phyloP scores from a whole-genome alignment of 2,113 vertebrate species.

The Ranitomeya imitator region DNA sequence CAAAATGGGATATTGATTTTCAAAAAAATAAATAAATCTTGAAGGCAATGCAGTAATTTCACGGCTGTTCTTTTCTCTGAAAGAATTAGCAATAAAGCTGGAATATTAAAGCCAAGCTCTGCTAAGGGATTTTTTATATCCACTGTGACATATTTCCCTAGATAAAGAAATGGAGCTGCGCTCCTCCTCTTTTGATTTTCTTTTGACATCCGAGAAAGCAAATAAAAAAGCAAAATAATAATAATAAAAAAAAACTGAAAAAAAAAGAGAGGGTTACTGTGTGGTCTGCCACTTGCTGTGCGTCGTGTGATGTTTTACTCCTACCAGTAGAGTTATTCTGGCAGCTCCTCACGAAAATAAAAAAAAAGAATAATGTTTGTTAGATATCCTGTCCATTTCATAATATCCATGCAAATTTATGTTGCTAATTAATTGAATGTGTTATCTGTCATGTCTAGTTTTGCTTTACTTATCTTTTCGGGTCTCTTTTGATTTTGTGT shows the following conservation, averaged over 20 bases:
- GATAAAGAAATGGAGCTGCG: slow-evolving; percentile 33
- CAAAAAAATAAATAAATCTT: slow-evolving; percentile 40
- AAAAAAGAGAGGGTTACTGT: background rate
- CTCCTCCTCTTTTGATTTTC: slow-evolving; percentile 10
- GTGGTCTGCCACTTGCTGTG: background rate
- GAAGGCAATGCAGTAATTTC: slow-evolving; percentile 53
- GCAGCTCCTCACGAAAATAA: slow-evolving; percentile 11
- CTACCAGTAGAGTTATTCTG: background rate
- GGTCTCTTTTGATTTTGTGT: slow-evolving; percentile 13
- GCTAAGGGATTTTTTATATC: slow-evolving; percentile 42
- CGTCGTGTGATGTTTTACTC: background rate
- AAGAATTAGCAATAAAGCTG: slow-evolving; percentile 43
- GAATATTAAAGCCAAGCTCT: slow-evolving; percentile 43
- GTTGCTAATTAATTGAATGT: slow-evolving; percentile 49
- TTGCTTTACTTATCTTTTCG: background rate
- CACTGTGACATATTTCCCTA: slow-evolving; percentile 41
- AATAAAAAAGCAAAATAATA: background rate
- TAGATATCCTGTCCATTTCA: slow-evolving; percentile 11
- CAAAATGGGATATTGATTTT: slow-evolving; percentile 55
- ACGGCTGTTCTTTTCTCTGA: slow-evolving; percentile 42
- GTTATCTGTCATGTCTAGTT: slow-evolving; percentile 53
- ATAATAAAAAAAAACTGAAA: too few relatives aligned
- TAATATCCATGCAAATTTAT: slow-evolving; percentile 34
- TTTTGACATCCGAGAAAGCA: background rate
- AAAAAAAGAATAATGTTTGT: slow-evolving; percentile 10